These are phyloP conservation scores for Eretmocerus hayati DNA, from an alignment of 2,888 invertebrate species.

Conservation along the genomic window DNA sequence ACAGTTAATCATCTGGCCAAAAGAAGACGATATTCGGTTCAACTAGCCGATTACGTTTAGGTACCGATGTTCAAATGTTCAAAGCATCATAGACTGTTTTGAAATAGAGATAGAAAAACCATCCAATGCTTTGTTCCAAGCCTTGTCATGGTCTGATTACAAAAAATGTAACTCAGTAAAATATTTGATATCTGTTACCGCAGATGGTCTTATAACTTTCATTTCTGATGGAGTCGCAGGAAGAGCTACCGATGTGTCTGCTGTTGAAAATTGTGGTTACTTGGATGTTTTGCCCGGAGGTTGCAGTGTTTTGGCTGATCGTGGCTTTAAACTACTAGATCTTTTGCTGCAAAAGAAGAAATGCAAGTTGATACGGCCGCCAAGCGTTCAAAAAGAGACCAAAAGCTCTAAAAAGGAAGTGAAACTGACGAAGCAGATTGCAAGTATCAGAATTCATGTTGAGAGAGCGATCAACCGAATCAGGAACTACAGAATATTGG, in stretches of 20 bases:
- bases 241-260: slow-evolving; percentile 18
- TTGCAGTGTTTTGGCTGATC: slow-evolving; percentile 25
- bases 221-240: slow-evolving; percentile 29
- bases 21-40: too few species aligned
- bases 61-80: slow-evolving; percentile 16
- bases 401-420: slow-evolving; percentile 24
- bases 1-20: too few species aligned
- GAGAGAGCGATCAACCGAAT: slow-evolving; percentile 31
- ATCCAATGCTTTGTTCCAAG: slow-evolving; percentile 22
- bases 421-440: slow-evolving; percentile 27
- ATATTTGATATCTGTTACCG: slow-evolving; percentile 12
- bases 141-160: slow-evolving; percentile 29
- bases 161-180: slow-evolving; percentile 27
- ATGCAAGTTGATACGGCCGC: slow-evolving; percentile 22
- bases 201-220: slow-evolving; percentile 27
- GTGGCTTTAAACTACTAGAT: slow-evolving; percentile 28
- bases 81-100: slow-evolving; percentile 30
- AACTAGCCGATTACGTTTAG: slow-evolving; percentile 12
- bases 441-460: slow-evolving; percentile 31
- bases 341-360: slow-evolving; percentile 14
- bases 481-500: slow-evolving; percentile 25
- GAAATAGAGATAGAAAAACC: slow-evolving; percentile 32
- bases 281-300: slow-evolving; percentile 19
- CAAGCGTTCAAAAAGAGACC: slow-evolving; percentile 17
- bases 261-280: slow-evolving; percentile 26